These are phyloP conservation scores for Perizoma affinitatum DNA, from an alignment of 2,888 invertebrate species.

Conservation along the genomic window DNA sequence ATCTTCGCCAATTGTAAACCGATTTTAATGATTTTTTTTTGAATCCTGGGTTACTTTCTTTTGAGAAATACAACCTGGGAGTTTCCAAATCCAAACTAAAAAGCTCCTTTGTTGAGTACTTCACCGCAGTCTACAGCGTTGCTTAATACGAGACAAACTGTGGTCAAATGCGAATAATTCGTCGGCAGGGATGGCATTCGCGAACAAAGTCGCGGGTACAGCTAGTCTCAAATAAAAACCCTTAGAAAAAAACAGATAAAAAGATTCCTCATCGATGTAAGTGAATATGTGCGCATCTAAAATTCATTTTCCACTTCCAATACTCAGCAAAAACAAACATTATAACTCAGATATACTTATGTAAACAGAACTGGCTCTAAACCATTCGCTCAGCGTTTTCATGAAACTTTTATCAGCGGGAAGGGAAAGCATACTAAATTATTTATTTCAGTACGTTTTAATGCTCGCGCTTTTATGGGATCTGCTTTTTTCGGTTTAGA, in stretches of 20 bases:
- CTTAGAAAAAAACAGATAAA: neutral
- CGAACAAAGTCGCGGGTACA: no score
- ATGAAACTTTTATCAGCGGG: constrained; percentile 53
- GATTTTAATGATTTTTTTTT: no score
- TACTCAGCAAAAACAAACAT: constrained; percentile 23
- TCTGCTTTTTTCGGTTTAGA: constrained; percentile 47
- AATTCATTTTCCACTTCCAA: constrained; percentile 13
- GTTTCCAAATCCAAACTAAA: no score
- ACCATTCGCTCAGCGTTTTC: constrained; percentile 46
- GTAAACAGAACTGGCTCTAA: constrained; percentile 43
- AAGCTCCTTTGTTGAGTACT: no score
- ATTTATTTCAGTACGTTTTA: constrained; percentile 54
- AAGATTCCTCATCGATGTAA: neutral
- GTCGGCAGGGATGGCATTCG: no score
- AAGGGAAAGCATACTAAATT: constrained; percentile 46
- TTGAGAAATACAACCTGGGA: no score
- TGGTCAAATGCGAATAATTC: no score
- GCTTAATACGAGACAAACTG: no score
- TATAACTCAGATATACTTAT: constrained; percentile 38
- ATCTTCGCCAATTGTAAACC: no score
- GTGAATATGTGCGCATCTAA: neutral
- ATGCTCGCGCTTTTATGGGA: constrained; percentile 50
- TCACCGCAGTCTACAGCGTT: no score
- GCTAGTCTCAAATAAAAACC: no score
- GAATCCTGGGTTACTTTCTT: no score